phyloP scores from a whole-genome alignment of 2,888 invertebrate species.

The Timema cristinae region DNA sequence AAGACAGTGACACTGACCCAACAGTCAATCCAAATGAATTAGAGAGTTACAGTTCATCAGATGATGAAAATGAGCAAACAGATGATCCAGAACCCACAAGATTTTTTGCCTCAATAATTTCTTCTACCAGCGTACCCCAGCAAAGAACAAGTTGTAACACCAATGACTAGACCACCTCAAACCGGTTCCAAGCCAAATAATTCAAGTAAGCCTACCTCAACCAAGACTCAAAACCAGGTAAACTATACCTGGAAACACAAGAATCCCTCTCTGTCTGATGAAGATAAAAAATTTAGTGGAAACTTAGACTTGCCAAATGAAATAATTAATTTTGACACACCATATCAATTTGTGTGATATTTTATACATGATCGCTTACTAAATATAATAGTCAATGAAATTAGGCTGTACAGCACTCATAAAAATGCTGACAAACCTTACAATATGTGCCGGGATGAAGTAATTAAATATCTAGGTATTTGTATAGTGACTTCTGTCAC shows the following conservation, averaged over 20 bases:
- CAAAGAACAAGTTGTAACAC: no score
- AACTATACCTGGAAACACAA: constrained; percentile 6
- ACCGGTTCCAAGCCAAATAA: no score
- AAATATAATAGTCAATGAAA: background rate
- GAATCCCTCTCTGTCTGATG: background rate
- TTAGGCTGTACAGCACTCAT: constrained; percentile 11
- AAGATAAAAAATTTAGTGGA: background rate
- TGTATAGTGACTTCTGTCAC: constrained; percentile 6
- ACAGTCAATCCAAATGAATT: background rate
- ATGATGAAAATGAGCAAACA: background rate
- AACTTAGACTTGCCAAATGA: background rate
- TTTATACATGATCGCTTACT: background rate
- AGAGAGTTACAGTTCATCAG: constrained; percentile 1
- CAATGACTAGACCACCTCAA: no score
- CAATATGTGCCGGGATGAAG: background rate
- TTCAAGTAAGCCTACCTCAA: no score
- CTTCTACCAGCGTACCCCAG: no score
- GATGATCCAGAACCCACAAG: background rate
- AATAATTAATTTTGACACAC: constrained; percentile 3
- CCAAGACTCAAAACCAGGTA: constrained; percentile 3
- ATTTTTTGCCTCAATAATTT: no score
- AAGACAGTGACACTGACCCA: constrained; percentile 13
- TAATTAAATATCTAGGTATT: constrained; percentile 2
- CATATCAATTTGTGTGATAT: constrained; percentile 12
- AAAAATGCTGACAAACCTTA: background rate